Evolutionary conservation across 2,797 vertebrate genomes (phyloP).

Genomic region (Sorex maritimensis): DNA sequence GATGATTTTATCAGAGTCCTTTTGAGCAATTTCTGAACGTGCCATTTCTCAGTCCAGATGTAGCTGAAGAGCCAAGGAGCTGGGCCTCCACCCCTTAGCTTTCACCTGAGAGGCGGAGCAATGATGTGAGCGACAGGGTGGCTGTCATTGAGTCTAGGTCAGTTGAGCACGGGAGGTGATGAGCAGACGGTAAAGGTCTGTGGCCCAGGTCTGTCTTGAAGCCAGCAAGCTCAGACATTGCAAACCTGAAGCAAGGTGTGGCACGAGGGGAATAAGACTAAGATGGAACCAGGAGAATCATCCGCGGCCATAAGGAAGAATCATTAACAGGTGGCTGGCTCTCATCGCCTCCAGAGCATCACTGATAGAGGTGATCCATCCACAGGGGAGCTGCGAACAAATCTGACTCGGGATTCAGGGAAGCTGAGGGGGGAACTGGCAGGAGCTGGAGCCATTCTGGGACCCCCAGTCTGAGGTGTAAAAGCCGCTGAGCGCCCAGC

Average conservation of each 20-base stretch:
- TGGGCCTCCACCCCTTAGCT: not conserved
- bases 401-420: not conserved
- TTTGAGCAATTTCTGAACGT: not conserved
- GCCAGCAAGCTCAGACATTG: not conserved
- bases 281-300: not conserved
- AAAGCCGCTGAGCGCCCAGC: not conserved
- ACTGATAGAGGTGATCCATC: not conserved
- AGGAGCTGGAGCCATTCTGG: not conserved
- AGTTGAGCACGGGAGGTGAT: not conserved
- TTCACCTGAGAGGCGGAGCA: not conserved
- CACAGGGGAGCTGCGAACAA: not conserved
- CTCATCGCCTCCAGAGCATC: not conserved
- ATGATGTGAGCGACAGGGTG: not conserved
- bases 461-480: rapidly evolving
- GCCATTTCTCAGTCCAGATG: not conserved
- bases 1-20: conserved; percentile 66
- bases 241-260: not conserved
- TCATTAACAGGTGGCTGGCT: not conserved
- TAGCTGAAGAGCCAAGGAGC: not conserved
- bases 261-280: not conserved
- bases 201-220: not conserved
- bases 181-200: not conserved
- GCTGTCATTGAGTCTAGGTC: not conserved
- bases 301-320: not conserved
- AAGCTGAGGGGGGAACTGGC: not conserved